Evolutionary conservation across 2,797 vertebrate genomes (phyloP), one percentile per base, ranked within the genome.

Genomic region (Phataginus tricuspis): DNA sequence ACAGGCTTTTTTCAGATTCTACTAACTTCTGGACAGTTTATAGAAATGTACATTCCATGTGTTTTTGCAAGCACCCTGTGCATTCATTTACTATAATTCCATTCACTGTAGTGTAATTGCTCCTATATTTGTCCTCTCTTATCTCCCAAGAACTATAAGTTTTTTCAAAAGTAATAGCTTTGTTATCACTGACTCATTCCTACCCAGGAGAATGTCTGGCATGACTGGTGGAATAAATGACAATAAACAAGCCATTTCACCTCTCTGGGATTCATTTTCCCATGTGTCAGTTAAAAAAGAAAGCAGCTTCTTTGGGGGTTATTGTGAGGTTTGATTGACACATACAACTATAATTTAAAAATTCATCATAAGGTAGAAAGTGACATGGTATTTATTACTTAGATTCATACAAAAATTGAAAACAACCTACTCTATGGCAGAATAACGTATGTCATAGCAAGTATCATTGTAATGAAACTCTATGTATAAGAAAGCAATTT

Each of bases 211-310:
- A 63, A 21, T 31, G 6, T 57, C 51, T 64, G 39, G 51, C 64
- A 83, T 59, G 45, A 29, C 9, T 49, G 2, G 0, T 75, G 14
- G 25, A 86, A 74, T 72, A 86, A 88, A 71, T 57, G n/a, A 68
- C 19, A 90, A 23, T 75, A 71, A 95, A 78, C 14, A 95, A 83
- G 45, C 72, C 42, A 72, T 74, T 68, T 72, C 23, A 66, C 29
- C 25, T 68, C 42, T 87, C 42, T 69, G 72, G 64, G 14, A 49
- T 95, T 90, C 42, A 63, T 84, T 93, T 95, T 95, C 11, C 14
- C 49, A 53, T 8, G 13, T 55, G 3, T 18, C 84, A 69, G 71
- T 51, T 59, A 37, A 3, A 45, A 61, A 79, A 84, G 27, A 74
- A 69, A 84, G 45, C 6, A 37, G 34, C 23, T 64, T 61, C 61